Base-by-base conservation (phyloP, 2,113 vertebrate genomes). In the Lophochroa leadbeateri region DNA sequence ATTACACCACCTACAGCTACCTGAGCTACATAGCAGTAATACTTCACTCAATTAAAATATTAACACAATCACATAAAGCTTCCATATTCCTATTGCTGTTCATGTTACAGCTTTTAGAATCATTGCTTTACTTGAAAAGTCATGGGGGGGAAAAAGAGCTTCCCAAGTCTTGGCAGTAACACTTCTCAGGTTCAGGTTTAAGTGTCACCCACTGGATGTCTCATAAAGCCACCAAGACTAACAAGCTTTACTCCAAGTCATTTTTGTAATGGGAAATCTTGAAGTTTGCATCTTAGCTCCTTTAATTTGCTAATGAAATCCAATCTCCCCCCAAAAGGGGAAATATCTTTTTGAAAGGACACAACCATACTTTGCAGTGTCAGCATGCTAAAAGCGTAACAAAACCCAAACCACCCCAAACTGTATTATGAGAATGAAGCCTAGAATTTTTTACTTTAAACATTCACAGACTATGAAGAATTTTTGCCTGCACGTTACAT, bases 281-380 rank as follows among this genome's bases (percentile, higher is more conserved):
- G 60, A 93, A 67, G 72, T 83, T 86, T 83, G 82, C 82, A 74
- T 61, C 71, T 88, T 18, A 58, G 82, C 82, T 80, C 64, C 24
- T 81, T 95, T 95, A 57, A 93, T 82, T 88, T 92, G 79, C 78
- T 94, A 88, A 83, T 90, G 82, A 96, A 97, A 89, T 28, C 33
- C 17, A 35, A 35, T 58, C 76, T 60, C 64, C 55, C 65, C 41
- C 77, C 86, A 64, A 83, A 88, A 86, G 61, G 64, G 47, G 49
- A 75, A 94, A 74, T 17, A 35, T 4, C 52, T 71, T 68, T 60
- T 41, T 5, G 29, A 82, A 86, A 92, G 41, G 46, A 64, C 57
- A 85, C 57, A 65, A n/a, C 24, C 49, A 55, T 7, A 19, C 68
- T 63, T 4, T 58, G 58, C 53, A 81, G 53, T 7, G 2, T 25